Evolutionary conservation across 2,113 vertebrate genomes (phyloP).

Genomic region (Motacilla alba): DNA sequence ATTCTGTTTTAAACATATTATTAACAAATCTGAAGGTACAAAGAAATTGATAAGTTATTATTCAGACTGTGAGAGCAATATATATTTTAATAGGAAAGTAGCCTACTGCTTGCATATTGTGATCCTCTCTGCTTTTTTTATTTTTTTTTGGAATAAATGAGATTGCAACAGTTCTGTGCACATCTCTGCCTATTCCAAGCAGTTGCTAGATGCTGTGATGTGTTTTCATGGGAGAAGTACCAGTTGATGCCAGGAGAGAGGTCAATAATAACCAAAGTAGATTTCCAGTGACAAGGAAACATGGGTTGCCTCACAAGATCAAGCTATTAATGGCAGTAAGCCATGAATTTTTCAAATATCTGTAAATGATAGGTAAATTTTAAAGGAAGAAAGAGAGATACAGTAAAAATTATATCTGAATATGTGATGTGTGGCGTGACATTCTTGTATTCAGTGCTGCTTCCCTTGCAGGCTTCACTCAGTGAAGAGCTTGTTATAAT

Average conservation of each 20-base stretch:
- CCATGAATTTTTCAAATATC: not conserved
- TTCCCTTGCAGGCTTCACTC: not conserved
- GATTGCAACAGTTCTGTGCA: not conserved
- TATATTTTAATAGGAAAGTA: not conserved
- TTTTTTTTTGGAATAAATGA: not conserved
- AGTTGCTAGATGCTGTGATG: not conserved
- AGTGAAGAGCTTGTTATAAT: not conserved
- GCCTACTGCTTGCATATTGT: not conserved
- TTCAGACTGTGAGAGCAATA: not conserved
- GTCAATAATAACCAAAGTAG: not conserved
- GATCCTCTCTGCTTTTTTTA: not conserved
- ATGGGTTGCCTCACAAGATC: not conserved
- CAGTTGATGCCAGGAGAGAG: not conserved
- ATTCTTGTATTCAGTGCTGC: not conserved
- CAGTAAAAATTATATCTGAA: not conserved
- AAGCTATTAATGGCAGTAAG: not conserved
- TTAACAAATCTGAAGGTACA: slow-evolving; percentile 40
- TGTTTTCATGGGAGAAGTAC: not conserved
- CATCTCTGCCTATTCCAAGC: not conserved
- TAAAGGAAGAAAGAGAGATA: not conserved
- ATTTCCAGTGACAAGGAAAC: not conserved
- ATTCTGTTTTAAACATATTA: slow-evolving; percentile 51
- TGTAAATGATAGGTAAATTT: not conserved
- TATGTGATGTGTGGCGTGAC: not conserved
- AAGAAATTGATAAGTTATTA: slow-evolving; percentile 30